Evolutionary conservation across 2,113 vertebrate genomes (phyloP).

Genomic region (Catharus bicknelli): DNA sequence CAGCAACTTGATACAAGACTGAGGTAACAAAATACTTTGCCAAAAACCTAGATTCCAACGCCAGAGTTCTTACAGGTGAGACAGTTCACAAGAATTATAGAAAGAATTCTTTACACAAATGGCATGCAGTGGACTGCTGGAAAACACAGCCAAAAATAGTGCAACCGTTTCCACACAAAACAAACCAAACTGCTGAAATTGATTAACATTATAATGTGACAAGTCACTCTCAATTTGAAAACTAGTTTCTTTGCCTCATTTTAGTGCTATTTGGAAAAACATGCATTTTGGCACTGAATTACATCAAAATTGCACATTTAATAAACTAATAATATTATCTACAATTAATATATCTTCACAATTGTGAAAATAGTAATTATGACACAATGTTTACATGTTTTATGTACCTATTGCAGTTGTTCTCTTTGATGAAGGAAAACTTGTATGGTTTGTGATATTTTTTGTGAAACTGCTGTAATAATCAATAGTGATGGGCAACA

Average conservation of each 20-base stretch:
- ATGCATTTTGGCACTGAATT: conserved; percentile 79
- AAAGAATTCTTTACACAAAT: conserved; percentile 68
- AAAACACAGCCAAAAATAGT: conserved; percentile 61
- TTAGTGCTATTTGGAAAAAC: conserved; percentile 74
- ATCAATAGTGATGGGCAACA: background rate
- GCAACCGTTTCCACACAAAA: conserved; percentile 72
- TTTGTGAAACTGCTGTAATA: background rate
- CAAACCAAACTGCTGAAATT: conserved; percentile 61
- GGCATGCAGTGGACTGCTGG: conserved; percentile 75
- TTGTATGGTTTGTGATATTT: background rate
- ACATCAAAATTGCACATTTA: conserved; percentile 39
- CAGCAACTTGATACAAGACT: conserved; percentile 81
- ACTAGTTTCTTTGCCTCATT: conserved; percentile 63
- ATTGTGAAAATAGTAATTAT: background rate
- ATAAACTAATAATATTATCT: conserved; percentile 51
- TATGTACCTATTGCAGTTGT: background rate
- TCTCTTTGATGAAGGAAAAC: background rate
- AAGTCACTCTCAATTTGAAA: conserved; percentile 53
- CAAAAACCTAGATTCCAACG: conserved; percentile 72
- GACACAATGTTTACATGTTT: background rate
- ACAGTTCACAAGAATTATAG: conserved; percentile 69
- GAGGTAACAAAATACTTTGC: conserved; percentile 84
- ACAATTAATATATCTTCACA: conserved; percentile 1
- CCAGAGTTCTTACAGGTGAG: conserved; percentile 59
- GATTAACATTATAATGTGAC: conserved; percentile 57